Base-by-base conservation (phyloP, 1,140 invertebrate species). In the Rhysida immarginata region DNA sequence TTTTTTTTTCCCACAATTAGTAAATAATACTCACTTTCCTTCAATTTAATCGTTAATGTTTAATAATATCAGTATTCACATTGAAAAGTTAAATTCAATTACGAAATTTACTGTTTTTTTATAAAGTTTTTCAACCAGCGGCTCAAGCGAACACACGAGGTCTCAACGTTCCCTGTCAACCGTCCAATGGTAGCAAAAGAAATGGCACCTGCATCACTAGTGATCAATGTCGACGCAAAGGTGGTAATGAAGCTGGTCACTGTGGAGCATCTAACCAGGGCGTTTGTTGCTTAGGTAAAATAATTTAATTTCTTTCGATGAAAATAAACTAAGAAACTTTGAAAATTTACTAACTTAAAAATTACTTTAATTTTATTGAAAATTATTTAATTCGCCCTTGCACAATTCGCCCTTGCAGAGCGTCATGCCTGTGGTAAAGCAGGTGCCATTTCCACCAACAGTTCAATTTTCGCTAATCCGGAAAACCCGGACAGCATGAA, bases 401-500 rank as follows among this genome's bases (percentile, higher is more conserved):
- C 35, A 41, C 35, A 41, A 41, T 11, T 11, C 11, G 35, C 35
- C 11, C 8, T 51, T 51, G 13, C 26, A 51, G 49, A 51, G 49
- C 49, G 24, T 21, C 49, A 51, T 26, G 49, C 49, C 13, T 51
- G 49, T 51, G 49, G 49, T 51, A 3, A 21, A 49, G 63, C 60
- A 1, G 53, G 57, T 18, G 52, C 58, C 11, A 66, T 66, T 1
- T 60, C 48, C 35, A 65, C 61, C 56, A 69, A 69, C 59, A 62
- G 62, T 50, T 69, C 66, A 8, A 56, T 62, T 51, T 69, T 69
- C 52, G 62, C 65, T 2, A 69, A 68, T 61, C 62, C 62, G 29
- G 58, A 62, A 8, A 67, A 62, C 57, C 64, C 65, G 11, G 44
- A 54, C 18, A 57, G 59, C 13, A 61, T 80, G 63, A 69, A 72